These are phyloP conservation scores for Coptotermes formosanus DNA, from an alignment of 1,140 invertebrate genomes.

Conservation along the genomic window DNA sequence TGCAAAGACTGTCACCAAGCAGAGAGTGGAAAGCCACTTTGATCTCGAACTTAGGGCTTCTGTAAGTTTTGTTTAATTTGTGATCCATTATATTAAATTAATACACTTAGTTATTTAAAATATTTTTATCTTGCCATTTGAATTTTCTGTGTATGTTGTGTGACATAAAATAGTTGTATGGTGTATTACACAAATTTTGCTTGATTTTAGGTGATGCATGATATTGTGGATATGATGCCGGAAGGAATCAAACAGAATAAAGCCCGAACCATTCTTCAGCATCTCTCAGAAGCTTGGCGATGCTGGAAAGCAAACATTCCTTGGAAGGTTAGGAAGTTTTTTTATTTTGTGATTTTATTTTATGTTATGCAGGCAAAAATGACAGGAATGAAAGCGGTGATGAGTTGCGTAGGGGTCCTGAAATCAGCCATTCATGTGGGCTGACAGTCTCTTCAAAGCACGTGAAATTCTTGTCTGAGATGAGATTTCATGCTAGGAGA, in stretches of 20 bases:
- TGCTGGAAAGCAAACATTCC: conserved; percentile 99
- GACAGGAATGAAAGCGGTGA: conserved; percentile 47
- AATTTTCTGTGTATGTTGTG: too few species aligned
- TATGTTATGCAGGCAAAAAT: neutral
- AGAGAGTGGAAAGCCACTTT: conserved; percentile 98
- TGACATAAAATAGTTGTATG: neutral
- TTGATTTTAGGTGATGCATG: conserved; percentile 80
- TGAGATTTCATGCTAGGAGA: conserved; percentile 39
- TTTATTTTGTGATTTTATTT: neutral
- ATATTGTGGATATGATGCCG: conserved; percentile 99
- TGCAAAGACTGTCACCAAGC: conserved; percentile 99
- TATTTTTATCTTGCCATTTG: too few species aligned
- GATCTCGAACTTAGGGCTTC: conserved; percentile 97
- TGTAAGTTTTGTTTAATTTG: conserved; percentile 51
- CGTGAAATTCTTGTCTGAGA: conserved; percentile 44
- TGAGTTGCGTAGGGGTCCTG: conserved; percentile 70
- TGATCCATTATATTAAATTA: too few species aligned
- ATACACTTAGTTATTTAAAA: too few species aligned
- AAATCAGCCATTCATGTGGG: conserved; percentile 60
- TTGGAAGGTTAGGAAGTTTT: conserved; percentile 82
- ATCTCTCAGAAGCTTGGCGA: conserved; percentile 98
- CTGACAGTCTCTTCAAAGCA: conserved; percentile 47
- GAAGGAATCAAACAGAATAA: conserved; percentile 99
- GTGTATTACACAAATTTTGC: neutral
- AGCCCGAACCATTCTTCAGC: conserved; percentile 96